Base-by-base conservation (phyloP, 1,140 invertebrate genomes). In the Laupala kohalensis region DNA sequence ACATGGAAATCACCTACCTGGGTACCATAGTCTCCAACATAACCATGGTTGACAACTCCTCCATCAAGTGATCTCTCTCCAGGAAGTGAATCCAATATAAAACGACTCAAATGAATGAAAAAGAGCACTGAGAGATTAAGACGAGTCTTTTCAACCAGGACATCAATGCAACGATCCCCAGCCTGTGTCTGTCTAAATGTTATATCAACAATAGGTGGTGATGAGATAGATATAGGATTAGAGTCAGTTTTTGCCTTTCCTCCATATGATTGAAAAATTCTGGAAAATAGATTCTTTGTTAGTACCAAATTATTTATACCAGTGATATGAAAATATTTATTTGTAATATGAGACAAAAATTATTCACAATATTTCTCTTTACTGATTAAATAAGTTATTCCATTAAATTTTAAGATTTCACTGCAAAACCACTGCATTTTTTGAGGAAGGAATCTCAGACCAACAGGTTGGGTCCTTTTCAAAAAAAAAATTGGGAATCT, bases 71-170 rank as follows among this genome's bases (percentile, higher is more conserved):
- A 78, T 24, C 75, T 74, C 64, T 84, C 81, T 74, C 82, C 83
- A 6, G 89, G 89, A 74, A 90, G 78, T 6, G 87, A 87, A 73
- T 90, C 88, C 5, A 89, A 77, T 69, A 92, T 79, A 75, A 91
- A 91, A 25, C 87, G 80, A 0, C 85, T 84, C 25, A 93, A 76
- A 62, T 88, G 86, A 73, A 90, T 81, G 13, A 90, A 79, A 80
- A 92, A 92, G 19, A 90, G 86, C 26, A 91, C 84, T 2, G 89
- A 88, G 2, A 93, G 78, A 78, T 90, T 91, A n/a, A 92, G 76
- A 67, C 88, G 81, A 4, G 89, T 86, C 69, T 90, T 84, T 75
- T 92, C 91, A 19, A 92, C 84, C 19, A 89, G 83, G 26, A 90
- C 83, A 77, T 92, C 88, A 30, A 86, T 83, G 78, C 84, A 85